Conservation (phyloP, 2,888 invertebrate species). For the Amphipyra tragopoginis region DNA sequence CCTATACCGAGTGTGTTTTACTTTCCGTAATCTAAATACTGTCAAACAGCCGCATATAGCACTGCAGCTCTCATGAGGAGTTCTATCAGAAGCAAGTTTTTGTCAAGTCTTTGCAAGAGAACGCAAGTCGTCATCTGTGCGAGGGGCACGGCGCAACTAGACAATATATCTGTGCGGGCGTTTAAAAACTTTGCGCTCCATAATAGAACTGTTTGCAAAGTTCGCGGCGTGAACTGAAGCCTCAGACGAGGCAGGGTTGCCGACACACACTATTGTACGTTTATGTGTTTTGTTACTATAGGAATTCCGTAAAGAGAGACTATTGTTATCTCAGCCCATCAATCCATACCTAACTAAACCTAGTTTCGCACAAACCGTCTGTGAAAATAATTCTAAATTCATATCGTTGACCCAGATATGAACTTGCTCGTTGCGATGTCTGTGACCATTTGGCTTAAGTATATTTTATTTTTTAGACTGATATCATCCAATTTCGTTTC, state of each 20-base stretch:
- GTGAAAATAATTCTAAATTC: too few species aligned
- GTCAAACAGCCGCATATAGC: background rate
- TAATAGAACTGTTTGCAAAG: constrained; percentile 29
- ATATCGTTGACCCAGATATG: background rate
- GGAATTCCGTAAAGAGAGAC: background rate
- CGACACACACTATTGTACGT: background rate
- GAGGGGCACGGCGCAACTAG: background rate
- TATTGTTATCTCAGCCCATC: background rate
- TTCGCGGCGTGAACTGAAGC: constrained; percentile 18
- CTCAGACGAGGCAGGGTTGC: constrained; percentile 15
- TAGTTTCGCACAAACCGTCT: too few species aligned
- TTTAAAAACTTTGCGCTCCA: constrained; percentile 35
- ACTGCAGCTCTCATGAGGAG: background rate
- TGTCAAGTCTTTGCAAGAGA: constrained; percentile 5
- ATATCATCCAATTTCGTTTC: too few species aligned
- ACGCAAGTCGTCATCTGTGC: constrained; percentile 8
- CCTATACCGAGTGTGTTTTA: too few species aligned
- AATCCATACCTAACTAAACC: too few species aligned
- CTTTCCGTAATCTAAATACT: too few species aligned
- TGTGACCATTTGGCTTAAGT: background rate
- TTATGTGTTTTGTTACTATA: background rate
- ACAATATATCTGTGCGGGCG: constrained; percentile 25
- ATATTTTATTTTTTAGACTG: too few species aligned
- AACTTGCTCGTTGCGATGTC: background rate
- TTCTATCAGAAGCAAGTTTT: constrained; percentile 3